Evolutionary conservation across 2,113 vertebrate species (phyloP).

Genomic region (Callipepla squamata): DNA sequence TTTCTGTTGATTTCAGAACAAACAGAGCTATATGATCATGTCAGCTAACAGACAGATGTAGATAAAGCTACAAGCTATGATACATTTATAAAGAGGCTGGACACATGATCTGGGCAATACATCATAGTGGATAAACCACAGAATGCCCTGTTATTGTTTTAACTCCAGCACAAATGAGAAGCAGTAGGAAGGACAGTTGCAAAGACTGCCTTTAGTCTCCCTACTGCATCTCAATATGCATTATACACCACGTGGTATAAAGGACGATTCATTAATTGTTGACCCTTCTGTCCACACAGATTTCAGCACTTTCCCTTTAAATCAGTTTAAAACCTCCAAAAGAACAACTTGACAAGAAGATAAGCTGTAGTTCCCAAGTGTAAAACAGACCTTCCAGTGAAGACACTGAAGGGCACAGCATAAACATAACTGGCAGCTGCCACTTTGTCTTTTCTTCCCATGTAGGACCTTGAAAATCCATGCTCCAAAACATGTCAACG

Average conservation of each 20-base stretch:
- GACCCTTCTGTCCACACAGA: neutral
- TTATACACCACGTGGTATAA: neutral
- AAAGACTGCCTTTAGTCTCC: neutral
- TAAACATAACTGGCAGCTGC: neutral
- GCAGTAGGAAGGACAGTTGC: neutral
- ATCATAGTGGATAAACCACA: neutral
- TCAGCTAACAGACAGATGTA: constrained; percentile 13
- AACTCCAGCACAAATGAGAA: neutral
- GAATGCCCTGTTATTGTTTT: neutral
- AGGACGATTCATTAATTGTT: neutral
- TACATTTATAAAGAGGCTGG: constrained; percentile 1
- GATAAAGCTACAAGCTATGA: constrained; percentile 39
- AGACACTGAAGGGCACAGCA: neutral
- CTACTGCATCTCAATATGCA: neutral
- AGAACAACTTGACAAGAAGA: neutral
- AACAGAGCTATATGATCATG: constrained; percentile 28
- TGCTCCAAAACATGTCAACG: neutral
- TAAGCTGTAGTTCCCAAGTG: neutral
- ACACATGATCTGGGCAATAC: neutral
- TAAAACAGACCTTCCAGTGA: neutral
- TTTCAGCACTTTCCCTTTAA: neutral
- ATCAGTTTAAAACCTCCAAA: neutral
- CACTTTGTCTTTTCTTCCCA: neutral
- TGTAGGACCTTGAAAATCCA: neutral
- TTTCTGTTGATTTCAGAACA: constrained; percentile 68